A percentile compares a stretch with the other conserved stretches of the same genome.
phyloP scores from a whole-genome alignment of 1,140 invertebrate genomes.

The Listronotus oregonensis region DNA sequence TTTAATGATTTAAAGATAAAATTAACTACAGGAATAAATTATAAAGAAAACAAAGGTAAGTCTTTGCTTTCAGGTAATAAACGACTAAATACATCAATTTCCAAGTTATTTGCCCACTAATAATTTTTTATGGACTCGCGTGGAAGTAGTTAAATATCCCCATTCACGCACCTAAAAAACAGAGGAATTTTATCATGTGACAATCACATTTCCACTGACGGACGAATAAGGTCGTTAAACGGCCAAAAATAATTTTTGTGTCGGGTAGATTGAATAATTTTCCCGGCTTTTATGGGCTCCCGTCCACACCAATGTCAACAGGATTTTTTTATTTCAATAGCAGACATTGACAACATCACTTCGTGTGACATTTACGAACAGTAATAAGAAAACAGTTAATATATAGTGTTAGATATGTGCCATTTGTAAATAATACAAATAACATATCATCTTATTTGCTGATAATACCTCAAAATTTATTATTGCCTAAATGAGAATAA shows the following conservation, averaged over 20 bases:
- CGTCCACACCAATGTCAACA: conserved; percentile 33
- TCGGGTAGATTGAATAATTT: conserved; percentile 22
- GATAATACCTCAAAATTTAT: too few species aligned
- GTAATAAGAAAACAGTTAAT: too few species aligned
- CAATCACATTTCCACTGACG: conserved; percentile 25
- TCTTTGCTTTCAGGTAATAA: too few species aligned
- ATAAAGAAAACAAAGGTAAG: too few species aligned
- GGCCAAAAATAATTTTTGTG: conserved; percentile 26
- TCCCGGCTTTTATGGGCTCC: conserved; percentile 8
- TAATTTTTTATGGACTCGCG: conserved; percentile 22
- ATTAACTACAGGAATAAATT: too few species aligned
- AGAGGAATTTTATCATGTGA: conserved; percentile 28
- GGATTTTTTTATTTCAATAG: conserved; percentile 28
- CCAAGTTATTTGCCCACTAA: conserved; percentile 15
- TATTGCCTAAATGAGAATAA: too few species aligned
- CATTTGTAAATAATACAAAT: too few species aligned
- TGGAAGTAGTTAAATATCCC: conserved; percentile 24
- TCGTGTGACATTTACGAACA: conserved; percentile 20
- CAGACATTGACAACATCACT: conserved; percentile 13
- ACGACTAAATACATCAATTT: conserved; percentile 4
- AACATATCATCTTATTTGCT: too few species aligned
- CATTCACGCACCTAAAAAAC: conserved; percentile 29
- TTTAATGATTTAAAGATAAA: too few species aligned
- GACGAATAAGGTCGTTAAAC: conserved; percentile 24
- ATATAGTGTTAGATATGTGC: too few species aligned